These are phyloP conservation scores for Creontiades dilutus DNA, from an alignment of 2,888 invertebrate genomes.

Conservation along the genomic window DNA sequence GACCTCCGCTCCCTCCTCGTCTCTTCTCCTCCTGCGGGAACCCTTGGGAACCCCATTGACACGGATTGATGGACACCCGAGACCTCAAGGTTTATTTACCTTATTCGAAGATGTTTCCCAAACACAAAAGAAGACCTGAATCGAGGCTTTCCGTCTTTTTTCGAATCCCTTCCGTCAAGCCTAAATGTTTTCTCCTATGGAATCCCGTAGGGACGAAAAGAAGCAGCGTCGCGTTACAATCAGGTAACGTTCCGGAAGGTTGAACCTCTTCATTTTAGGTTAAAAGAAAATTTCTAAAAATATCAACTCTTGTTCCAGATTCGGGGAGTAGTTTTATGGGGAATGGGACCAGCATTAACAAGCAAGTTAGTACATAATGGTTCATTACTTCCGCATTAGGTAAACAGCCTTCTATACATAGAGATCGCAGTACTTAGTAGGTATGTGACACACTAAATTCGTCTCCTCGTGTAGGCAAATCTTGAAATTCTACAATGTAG, in stretches of 20 bases:
- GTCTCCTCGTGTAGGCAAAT: no score
- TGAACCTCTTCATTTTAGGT: neutral
- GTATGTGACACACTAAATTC: no score
- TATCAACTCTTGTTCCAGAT: no score
- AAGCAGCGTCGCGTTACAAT: neutral
- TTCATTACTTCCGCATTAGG: no score
- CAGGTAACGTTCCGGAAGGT: neutral
- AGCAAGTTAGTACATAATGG: no score
- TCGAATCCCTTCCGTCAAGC: neutral
- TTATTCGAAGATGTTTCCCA: constrained; percentile 35
- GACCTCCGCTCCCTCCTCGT: neutral
- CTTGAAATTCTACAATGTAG: no score
- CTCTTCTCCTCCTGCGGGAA: neutral
- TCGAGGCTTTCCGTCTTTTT: constrained; percentile 16
- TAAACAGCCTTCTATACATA: no score
- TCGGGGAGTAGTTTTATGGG: no score
- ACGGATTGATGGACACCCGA: constrained; percentile 26
- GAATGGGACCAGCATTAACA: no score
- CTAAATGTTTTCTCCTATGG: neutral
- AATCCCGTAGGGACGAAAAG: neutral
- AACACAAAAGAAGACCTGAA: constrained; percentile 31
- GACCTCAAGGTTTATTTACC: constrained; percentile 31
- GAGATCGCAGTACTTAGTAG: no score
- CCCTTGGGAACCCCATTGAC: constrained; percentile 5
- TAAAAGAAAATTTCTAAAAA: no score